Evolutionary conservation across 2,113 vertebrate species (phyloP).

Genomic region (Psittacula cyanocephala): DNA sequence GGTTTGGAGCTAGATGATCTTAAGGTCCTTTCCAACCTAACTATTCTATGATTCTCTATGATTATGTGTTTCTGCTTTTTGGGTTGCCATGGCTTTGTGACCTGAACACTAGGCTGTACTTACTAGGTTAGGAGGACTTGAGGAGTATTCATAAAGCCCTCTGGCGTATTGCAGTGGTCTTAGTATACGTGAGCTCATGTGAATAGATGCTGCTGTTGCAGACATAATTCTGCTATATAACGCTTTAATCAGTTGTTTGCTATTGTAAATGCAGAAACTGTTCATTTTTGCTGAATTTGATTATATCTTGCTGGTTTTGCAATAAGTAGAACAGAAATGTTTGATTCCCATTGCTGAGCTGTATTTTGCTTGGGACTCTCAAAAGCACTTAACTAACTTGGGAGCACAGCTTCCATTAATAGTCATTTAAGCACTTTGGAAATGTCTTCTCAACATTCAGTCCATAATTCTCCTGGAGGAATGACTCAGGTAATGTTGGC

Average conservation of each 20-base stretch:
- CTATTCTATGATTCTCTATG: neutral
- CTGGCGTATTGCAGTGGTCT: neutral
- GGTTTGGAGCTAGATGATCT: neutral
- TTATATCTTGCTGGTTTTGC: neutral
- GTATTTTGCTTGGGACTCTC: neutral
- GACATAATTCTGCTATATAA: neutral
- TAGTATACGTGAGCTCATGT: neutral
- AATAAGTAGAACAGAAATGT: neutral
- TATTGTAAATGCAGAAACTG: neutral
- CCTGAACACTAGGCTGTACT: neutral
- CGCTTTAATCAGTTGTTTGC: neutral
- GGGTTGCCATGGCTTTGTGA: neutral
- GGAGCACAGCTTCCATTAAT: neutral
- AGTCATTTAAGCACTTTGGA: conserved; percentile 2
- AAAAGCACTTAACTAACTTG: neutral
- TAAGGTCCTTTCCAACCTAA: neutral
- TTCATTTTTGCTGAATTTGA: neutral
- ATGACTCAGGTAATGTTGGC: conserved; percentile 14
- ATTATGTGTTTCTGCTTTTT: neutral
- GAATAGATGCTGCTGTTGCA: neutral
- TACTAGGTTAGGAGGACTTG: neutral
- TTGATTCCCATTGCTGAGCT: neutral
- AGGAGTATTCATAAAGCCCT: neutral
- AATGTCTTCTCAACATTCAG: neutral
- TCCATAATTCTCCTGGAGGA: neutral